Conservation (phyloP, 1,140 invertebrate genomes). For the Streblospio benedicti region DNA sequence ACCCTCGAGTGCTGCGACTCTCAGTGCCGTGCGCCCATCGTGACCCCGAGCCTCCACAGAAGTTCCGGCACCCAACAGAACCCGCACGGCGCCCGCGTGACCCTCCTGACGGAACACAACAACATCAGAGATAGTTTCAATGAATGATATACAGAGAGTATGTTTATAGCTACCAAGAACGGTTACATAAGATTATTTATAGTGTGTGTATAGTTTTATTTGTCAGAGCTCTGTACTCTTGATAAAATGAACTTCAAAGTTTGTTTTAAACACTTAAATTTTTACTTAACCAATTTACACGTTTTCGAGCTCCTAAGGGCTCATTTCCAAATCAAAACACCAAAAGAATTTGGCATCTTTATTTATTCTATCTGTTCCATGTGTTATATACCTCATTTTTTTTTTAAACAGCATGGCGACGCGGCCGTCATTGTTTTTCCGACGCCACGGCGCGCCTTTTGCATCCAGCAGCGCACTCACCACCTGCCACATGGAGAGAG, state of each 20-base stretch:
- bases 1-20: slow-evolving; percentile 71
- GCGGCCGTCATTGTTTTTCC: slow-evolving; percentile 70
- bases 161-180: too few relatives aligned
- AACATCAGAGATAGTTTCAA: too few relatives aligned
- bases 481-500: slow-evolving; percentile 31
- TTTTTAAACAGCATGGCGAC: slow-evolving; percentile 39
- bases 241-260: too few relatives aligned
- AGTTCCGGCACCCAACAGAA: slow-evolving; percentile 32
- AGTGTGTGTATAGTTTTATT: too few relatives aligned
- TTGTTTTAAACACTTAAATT: too few relatives aligned
- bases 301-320: too few relatives aligned
- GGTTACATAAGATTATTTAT: too few relatives aligned
- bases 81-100: slow-evolving; percentile 32
- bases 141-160: too few relatives aligned
- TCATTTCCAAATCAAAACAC: too few relatives aligned
- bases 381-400: background rate
- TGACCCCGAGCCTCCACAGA: slow-evolving; percentile 75
- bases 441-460: slow-evolving; percentile 82
- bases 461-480: slow-evolving; percentile 69
- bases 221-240: too few relatives aligned
- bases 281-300: too few relatives aligned
- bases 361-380: background rate
- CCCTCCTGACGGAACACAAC: slow-evolving; percentile 45
- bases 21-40: slow-evolving; percentile 83
- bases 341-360: too few relatives aligned